Conservation (phyloP, 2,113 vertebrate genomes). For the Fukomys damarensis region DNA sequence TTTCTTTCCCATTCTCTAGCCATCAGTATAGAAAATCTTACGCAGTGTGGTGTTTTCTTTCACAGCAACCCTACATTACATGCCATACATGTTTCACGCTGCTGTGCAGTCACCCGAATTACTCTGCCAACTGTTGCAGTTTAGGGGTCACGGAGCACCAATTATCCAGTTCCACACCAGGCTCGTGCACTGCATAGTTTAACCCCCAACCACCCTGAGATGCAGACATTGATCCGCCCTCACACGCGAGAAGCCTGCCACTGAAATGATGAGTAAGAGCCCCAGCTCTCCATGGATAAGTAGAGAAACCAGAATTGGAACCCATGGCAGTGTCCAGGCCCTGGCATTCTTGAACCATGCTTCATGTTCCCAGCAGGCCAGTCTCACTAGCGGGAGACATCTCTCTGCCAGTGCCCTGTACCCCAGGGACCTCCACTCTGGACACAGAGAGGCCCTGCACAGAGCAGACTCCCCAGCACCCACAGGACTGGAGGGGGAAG, state of each 20-base stretch:
- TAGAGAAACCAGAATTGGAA: background rate
- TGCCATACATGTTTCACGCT: background rate
- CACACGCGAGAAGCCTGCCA: fast-evolving
- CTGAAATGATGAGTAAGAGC: background rate
- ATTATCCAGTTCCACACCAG: fast-evolving
- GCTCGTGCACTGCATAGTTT: background rate
- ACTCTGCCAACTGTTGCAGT: background rate
- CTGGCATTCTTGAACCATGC: background rate
- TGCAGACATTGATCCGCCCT: fast-evolving
- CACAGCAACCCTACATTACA: background rate
- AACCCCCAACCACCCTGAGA: background rate
- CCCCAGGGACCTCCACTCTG: too few species aligned
- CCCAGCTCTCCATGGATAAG: background rate
- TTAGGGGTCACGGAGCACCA: background rate
- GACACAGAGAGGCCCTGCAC: background rate
- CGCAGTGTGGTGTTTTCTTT: background rate
- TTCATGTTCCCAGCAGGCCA: background rate
- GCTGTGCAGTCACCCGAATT: background rate
- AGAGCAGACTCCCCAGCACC: background rate
- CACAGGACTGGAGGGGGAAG: too few species aligned
- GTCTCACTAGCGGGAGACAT: background rate
- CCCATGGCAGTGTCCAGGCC: background rate
- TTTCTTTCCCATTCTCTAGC: background rate
- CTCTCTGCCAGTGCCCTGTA: background rate
- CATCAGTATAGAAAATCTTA: background rate